Conservation (phyloP, 2,797 vertebrate genomes). For the Sebastes baramenuke region DNA sequence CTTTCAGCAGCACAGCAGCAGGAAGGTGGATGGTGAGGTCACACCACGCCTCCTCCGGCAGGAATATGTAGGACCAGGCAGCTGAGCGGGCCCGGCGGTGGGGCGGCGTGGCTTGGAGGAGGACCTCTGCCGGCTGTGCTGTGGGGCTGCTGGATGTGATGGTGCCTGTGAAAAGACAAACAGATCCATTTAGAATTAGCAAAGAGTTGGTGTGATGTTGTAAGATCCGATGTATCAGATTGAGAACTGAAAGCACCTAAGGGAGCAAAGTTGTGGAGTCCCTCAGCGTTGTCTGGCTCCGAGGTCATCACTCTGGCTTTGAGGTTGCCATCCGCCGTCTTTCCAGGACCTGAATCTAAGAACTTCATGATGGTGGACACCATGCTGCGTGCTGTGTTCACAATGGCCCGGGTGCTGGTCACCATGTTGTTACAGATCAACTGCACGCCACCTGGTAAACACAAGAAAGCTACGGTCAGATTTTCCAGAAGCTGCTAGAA, state of each 20-base stretch:
- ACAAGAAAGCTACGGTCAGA: background rate
- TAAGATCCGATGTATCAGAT: background rate
- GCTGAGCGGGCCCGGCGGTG: constrained; percentile 96
- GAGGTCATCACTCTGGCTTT: constrained; percentile 96
- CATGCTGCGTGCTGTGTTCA: constrained; percentile 99
- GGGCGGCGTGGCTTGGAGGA: constrained; percentile 95
- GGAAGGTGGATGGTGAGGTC: constrained; percentile 99
- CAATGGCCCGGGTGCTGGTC: constrained; percentile 98
- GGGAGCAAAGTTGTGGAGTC: constrained; percentile 98
- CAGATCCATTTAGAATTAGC: background rate
- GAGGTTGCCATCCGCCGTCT: constrained; percentile 91
- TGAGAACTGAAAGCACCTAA: constrained; percentile 81
- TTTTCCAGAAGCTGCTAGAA: background rate
- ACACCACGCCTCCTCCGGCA: constrained; percentile 98
- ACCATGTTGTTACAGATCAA: constrained; percentile 99
- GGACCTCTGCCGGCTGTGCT: constrained; percentile 97
- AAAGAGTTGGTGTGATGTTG: no score
- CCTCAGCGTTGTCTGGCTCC: constrained; percentile 97
- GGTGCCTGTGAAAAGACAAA: constrained; percentile 83
- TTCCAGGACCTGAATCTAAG: constrained; percentile 95
- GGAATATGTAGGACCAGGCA: constrained; percentile 98
- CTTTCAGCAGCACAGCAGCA: constrained; percentile 94
- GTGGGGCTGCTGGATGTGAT: constrained; percentile 98
- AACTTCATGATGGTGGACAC: constrained; percentile 99
- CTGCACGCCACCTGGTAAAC: constrained; percentile 91